Percentiles rank a stretch among this genome's conserved stretches.
Evolutionary conservation across 2,113 vertebrate genomes (phyloP).

Genomic region (Rhodinocichla rosea): DNA sequence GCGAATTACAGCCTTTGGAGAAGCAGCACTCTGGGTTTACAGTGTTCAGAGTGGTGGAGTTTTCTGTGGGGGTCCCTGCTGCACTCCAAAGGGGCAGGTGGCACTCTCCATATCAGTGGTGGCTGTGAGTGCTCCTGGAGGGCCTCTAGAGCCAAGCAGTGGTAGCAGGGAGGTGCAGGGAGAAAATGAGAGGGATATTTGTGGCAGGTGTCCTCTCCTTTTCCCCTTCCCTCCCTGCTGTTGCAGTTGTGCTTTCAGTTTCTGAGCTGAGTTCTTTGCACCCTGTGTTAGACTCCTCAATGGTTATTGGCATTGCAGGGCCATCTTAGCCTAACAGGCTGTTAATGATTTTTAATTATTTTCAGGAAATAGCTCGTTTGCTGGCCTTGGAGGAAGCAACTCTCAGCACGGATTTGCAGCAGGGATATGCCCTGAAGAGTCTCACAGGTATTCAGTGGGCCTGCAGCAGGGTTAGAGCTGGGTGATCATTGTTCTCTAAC

Average conservation of each 20-base stretch:
- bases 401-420: slow-evolving; percentile 94
- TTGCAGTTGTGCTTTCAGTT: not conserved
- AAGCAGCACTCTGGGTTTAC: not conserved
- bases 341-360: not conserved
- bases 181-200: not conserved
- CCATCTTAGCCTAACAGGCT: not conserved
- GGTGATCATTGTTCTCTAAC: not conserved
- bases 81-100: not conserved
- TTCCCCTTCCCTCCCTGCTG: not conserved
- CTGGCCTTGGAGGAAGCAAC: slow-evolving; percentile 96
- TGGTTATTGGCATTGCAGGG: not conserved
- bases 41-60: not conserved
- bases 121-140: not conserved
- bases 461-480: not conserved
- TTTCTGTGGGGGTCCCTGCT: not conserved
- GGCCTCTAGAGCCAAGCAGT: not conserved
- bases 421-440: slow-evolving; percentile 97
- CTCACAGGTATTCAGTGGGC: slow-evolving; percentile 83
- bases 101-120: not conserved
- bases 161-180: not conserved
- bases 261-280: not conserved
- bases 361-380: slow-evolving; percentile 94
- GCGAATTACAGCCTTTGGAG: not conserved
- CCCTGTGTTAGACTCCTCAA: not conserved
- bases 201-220: not conserved